phyloP scores from a whole-genome alignment of 2,888 invertebrate genomes.

The Artemia sinica region DNA sequence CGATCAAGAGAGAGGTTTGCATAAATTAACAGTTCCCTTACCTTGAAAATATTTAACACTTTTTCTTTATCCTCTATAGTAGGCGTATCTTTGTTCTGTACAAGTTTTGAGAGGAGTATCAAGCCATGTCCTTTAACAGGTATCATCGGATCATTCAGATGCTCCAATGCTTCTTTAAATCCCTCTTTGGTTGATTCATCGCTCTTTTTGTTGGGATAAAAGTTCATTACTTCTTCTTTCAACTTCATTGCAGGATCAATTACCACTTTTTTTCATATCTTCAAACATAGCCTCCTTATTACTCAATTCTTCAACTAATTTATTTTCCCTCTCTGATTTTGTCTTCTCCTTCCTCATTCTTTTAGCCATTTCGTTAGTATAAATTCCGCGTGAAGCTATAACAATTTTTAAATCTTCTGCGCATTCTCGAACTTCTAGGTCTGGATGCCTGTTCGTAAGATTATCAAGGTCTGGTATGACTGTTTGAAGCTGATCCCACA shows the following conservation, averaged over 20 bases:
- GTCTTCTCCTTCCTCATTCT: background rate
- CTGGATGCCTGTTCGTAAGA: background rate
- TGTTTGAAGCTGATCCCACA: background rate
- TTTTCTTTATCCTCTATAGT: background rate
- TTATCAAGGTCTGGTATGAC: background rate
- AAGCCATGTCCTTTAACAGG: slow-evolving; percentile 9
- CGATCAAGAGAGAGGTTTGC: too few relatives aligned
- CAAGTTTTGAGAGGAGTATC: slow-evolving; percentile 5
- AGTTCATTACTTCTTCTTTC: background rate
- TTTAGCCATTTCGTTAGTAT: slow-evolving; percentile 3
- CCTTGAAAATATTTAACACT: slow-evolving; percentile 5
- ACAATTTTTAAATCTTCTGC: slow-evolving; percentile 8
- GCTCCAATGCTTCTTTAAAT: background rate
- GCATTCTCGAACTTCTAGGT: slow-evolving; percentile 1
- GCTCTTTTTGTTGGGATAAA: background rate
- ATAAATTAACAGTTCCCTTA: background rate
- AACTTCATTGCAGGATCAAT: too few relatives aligned
- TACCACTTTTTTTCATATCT: background rate
- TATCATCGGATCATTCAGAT: background rate
- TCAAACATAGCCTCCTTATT: background rate
- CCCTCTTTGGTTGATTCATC: background rate
- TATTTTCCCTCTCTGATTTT: background rate
- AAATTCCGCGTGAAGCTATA: background rate
- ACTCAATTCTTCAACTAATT: slow-evolving; percentile 1
- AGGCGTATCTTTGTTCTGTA: background rate